Base-by-base conservation (phyloP, 2,888 invertebrate species). In the Chymomyza amoena region DNA sequence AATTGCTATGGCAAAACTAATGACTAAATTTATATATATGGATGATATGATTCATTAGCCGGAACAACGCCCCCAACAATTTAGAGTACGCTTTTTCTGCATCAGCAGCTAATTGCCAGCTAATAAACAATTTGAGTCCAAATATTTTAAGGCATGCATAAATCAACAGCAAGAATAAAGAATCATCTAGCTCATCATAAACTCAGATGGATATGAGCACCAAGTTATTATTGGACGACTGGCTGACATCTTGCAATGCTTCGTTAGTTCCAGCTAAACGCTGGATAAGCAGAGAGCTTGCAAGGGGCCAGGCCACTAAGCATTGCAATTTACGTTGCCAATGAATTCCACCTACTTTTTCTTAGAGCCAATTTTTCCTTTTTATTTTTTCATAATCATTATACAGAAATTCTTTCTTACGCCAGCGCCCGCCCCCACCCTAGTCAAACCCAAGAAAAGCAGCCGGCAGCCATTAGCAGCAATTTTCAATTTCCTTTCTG, bases 401-500 rank as follows among this genome's bases (percentile, higher is more conserved):
- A 83, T 78, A 75, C 68, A 45, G 62, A 25, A 64, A 69, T 73
- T 75, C 74, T 78, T 80, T 69, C 32, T 64, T 62, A 25, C 50
- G 20, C 20, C 61, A 32, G 16, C 61, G 39, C 13, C 39, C 39
- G 32, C 32, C 32, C 32, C 7, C 32, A 32, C 32, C 39, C 39
- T 32, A 64, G 75, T 61, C 78, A 76, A 87, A 71, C 87, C 87
- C 85, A 73, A 68, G 64, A 66, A 25, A 25, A n/a, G 59, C 36
- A 61, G 32, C 69, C 64, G 65, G 64, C 73, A 76, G 78, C 87
- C 79, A 81, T 87, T 79, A 82, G 84, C 76, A 89, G 87, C 90
- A 90, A 90, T 90, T 90, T 90, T 89, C 90, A 90, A 90, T 90
- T 90, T 90, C 90, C 90, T 90, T 90, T 90, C 87, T 89, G 90